Base-by-base conservation (phyloP, 1,140 invertebrate genomes). In the Caerostris darwini region DNA sequence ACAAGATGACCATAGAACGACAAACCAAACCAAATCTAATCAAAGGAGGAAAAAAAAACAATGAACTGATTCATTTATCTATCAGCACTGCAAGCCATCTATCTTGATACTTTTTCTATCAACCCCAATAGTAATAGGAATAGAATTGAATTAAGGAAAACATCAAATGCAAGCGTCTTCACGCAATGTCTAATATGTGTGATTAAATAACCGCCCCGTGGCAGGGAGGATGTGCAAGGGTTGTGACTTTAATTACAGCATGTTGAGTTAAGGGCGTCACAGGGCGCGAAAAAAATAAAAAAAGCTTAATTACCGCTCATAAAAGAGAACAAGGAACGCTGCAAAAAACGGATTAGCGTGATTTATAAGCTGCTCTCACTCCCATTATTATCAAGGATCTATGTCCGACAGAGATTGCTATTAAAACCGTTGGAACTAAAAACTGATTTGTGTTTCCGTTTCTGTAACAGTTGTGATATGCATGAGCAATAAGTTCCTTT, bases 291-390 rank as follows among this genome's bases (percentile, higher is more conserved):
- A 57, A 56, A 83, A 83, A 57, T 58, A 17, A 56, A 83, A 83
- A 83, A 83, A 83, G 82, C 57, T 83, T 83, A 83, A 83, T 83
- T 83, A 83, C 82, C 82, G 56, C 82, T 83, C 82, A 83, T 83
- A 58, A 83, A 83, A 83, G 82, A 83, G 69, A 77, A 77, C 69
- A 77, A 77, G 34, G 34, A 83, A 19, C 54, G 82, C 3, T 7
- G 82, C 34, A 83, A 83, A 83, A 83, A 83, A n/a, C n/a, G 56
- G 82, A 83, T 83, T 83, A 58, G 17, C 82, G 82, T 83, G 56
- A 57, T 58, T 83, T 83, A 83, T 83, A 83, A 83, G 57, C 57
- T 56, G 82, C 53, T 56, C 53, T 83, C 82, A 19, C 82, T 83
- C n/a, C 56, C 54, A 56, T 56, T 83, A 57, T 57, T 83, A 58